These are phyloP conservation scores for Hemibagrus guttatus DNA, from an alignment of 2,797 vertebrate genomes.

Conservation along the genomic window DNA sequence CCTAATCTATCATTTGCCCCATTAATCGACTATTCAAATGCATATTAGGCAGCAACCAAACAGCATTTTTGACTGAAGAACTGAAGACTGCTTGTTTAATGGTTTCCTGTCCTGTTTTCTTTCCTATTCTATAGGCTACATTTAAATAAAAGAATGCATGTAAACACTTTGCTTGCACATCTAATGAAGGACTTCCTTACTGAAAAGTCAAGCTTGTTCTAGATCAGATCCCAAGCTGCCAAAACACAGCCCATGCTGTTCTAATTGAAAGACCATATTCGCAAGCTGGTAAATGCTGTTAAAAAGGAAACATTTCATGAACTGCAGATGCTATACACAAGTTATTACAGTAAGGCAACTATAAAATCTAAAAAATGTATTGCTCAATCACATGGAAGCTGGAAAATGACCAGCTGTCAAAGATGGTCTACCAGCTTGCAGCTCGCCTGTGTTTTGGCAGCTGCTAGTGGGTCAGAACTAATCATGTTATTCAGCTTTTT, in stretches of 20 bases:
- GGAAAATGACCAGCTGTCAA: background rate
- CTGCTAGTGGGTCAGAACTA: background rate
- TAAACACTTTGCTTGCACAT: background rate
- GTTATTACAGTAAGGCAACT: background rate
- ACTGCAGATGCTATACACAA: background rate
- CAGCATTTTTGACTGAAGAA: background rate
- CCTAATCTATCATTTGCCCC: background rate
- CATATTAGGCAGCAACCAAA: background rate
- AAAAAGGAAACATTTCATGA: background rate
- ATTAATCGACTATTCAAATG: slow-evolving; percentile 3
- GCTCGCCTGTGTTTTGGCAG: slow-evolving; percentile 10
- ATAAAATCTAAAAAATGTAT: background rate
- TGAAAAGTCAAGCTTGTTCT: background rate
- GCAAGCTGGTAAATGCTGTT: background rate
- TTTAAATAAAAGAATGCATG: background rate
- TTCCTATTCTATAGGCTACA: background rate
- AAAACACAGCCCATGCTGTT: background rate
- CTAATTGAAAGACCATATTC: background rate
- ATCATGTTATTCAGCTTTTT: background rate
- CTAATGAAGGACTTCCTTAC: background rate
- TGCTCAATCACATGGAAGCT: background rate
- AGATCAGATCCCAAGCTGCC: background rate
- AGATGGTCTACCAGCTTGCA: background rate
- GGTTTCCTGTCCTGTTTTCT: background rate
- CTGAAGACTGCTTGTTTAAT: background rate